Evolutionary conservation across 2,888 invertebrate genomes (phyloP).

Genomic region (Hydropsyche betteni): DNA sequence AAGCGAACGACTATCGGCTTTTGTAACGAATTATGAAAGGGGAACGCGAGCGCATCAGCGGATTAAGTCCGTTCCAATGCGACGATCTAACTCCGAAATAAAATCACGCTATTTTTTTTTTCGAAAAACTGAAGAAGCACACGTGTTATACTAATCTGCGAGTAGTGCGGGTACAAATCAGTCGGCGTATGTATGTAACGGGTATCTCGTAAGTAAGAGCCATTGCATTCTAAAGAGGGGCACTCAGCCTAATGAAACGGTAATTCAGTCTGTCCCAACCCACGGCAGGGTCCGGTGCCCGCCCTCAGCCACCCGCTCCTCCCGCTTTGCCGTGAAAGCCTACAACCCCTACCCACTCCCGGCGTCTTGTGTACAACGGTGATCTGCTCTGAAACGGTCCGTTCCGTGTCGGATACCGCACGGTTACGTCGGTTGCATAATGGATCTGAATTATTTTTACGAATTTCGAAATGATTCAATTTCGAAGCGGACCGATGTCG

Average conservation of each 20-base stretch:
- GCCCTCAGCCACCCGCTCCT: not conserved
- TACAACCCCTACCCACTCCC: not conserved
- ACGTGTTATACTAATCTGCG: slow-evolving; percentile 29
- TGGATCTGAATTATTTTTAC: not conserved
- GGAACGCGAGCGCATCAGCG: slow-evolving; percentile 34
- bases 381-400: not conserved
- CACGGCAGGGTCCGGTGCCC: slow-evolving; percentile 54
- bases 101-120: not conserved
- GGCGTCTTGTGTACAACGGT: not conserved
- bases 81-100: not conserved
- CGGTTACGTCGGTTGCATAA: not conserved
- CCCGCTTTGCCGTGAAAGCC: slow-evolving; percentile 2
- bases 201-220: slow-evolving; percentile 50
- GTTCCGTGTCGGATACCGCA: no score
- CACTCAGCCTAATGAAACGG: slow-evolving; percentile 69
- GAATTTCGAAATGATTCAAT: no score
- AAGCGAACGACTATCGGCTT: slow-evolving; percentile 27
- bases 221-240: slow-evolving; percentile 56
- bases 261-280: slow-evolving; percentile 64
- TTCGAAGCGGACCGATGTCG: no score
- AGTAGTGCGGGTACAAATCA: slow-evolving; percentile 47
- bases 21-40: slow-evolving; percentile 30
- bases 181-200: slow-evolving; percentile 39
- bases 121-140: slow-evolving; percentile 16
- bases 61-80: slow-evolving; percentile 29